Percentiles rank a stretch among this genome's conserved stretches.
phyloP scores from a whole-genome alignment of 1,140 invertebrate genomes.

The Brachionus koreanus region DNA sequence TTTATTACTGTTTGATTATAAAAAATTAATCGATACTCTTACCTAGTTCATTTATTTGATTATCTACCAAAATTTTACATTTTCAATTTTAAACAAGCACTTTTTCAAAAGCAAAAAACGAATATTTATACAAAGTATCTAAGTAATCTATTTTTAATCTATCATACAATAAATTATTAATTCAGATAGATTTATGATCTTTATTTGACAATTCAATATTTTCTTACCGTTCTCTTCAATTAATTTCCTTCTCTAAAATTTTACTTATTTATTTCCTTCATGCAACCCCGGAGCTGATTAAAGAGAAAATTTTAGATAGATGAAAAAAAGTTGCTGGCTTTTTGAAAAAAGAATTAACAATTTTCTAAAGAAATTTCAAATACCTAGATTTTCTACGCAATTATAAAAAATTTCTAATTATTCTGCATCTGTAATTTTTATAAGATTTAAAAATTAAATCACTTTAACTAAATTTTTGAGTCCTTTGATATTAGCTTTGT shows the following conservation, averaged over 20 bases:
- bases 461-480: background rate
- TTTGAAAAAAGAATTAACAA: background rate
- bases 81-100: background rate
- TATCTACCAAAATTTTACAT: background rate
- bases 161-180: no score
- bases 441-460: background rate
- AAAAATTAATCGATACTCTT: background rate
- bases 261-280: background rate
- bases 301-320: background rate
- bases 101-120: no score
- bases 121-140: no score
- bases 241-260: background rate
- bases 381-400: background rate
- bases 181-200: background rate
- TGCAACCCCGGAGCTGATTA: background rate
- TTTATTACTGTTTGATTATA: background rate
- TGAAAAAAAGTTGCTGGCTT: background rate
- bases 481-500: background rate
- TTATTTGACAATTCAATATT: background rate
- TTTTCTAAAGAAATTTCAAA: background rate
- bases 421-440: background rate
- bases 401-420: background rate
- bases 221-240: background rate
- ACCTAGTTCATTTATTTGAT: background rate
- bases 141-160: no score